Percentiles rank a stretch among this genome's conserved stretches.
These are phyloP conservation scores for Drosophila melanocephala DNA, from an alignment of 2,888 invertebrate species.

Conservation along the genomic window DNA sequence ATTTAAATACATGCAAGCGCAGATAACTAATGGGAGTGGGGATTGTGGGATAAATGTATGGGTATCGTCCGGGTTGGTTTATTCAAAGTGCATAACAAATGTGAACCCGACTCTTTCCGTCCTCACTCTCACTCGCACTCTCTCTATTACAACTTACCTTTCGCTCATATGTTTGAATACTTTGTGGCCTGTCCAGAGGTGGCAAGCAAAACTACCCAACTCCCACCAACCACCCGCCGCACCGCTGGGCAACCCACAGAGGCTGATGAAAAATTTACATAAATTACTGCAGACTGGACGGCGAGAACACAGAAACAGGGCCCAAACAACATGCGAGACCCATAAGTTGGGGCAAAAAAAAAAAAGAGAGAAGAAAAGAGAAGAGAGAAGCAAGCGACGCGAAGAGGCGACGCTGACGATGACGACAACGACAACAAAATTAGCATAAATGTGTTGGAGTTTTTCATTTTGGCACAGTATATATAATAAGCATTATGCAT, in stretches of 20 bases:
- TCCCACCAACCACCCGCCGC: too few relatives aligned
- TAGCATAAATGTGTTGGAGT: slow-evolving; percentile 65
- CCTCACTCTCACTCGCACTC: neutral
- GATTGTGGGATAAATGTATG: neutral
- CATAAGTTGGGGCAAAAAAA: slow-evolving; percentile 31
- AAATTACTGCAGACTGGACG: slow-evolving; percentile 67
- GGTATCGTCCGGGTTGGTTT: slow-evolving; percentile 13
- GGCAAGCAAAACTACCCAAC: slow-evolving; percentile 1
- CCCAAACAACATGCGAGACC: slow-evolving; percentile 56
- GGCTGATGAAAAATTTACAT: slow-evolving; percentile 77
- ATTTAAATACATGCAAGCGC: slow-evolving; percentile 69
- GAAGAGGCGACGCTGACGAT: slow-evolving; percentile 45
- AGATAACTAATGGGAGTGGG: slow-evolving; percentile 8
- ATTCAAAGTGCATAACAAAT: slow-evolving; percentile 63
- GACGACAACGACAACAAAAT: slow-evolving; percentile 56
- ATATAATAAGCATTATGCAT: slow-evolving; percentile 65
- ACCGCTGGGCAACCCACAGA: slow-evolving; percentile 42
- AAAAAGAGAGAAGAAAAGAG: slow-evolving; percentile 7
- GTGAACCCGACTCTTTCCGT: slow-evolving; percentile 25
- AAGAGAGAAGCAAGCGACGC: neutral
- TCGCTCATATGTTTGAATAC: slow-evolving; percentile 1
- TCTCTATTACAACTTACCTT: neutral
- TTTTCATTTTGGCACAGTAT: slow-evolving; percentile 61
- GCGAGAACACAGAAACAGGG: slow-evolving; percentile 34
- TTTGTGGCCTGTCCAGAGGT: neutral